phyloP scores from a whole-genome alignment of 1,140 invertebrate genomes.

The Micrasema minimum region DNA sequence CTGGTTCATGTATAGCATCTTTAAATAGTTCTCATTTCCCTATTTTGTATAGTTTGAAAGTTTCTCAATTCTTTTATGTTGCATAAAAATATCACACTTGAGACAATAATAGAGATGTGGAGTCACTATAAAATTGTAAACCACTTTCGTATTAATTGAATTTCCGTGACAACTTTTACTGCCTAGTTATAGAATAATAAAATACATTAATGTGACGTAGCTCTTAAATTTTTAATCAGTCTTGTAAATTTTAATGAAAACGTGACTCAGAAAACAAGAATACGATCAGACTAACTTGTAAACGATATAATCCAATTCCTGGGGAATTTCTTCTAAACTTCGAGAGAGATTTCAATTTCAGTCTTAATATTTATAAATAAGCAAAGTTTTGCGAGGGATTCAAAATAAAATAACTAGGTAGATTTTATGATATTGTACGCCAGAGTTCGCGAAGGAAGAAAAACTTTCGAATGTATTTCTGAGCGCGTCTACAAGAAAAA shows the following conservation, averaged over 20 bases:
- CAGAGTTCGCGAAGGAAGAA: constrained; percentile 3
- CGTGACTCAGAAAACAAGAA: constrained; percentile 24
- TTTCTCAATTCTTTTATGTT: no score
- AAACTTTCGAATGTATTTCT: constrained; percentile 5
- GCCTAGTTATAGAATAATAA: no score
- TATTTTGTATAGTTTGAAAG: no score
- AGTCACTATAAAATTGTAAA: no score
- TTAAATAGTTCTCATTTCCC: no score
- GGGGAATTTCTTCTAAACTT: background rate
- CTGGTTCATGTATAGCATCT: no score
- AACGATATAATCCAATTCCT: constrained; percentile 42
- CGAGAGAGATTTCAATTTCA: constrained; percentile 42
- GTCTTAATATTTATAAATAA: constrained; percentile 44
- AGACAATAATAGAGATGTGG: no score
- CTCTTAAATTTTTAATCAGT: constrained; percentile 27
- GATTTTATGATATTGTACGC: constrained; percentile 15
- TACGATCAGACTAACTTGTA: constrained; percentile 30
- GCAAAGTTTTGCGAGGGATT: constrained; percentile 41
- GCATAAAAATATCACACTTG: no score
- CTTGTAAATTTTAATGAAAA: constrained; percentile 16
- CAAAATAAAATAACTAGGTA: constrained; percentile 29
- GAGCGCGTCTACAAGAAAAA: no score
- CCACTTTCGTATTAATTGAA: no score
- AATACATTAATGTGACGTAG: background rate
- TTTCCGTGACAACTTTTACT: no score